Evolutionary conservation across 2,113 vertebrate species (phyloP).

Genomic region (Fukomys damarensis): DNA sequence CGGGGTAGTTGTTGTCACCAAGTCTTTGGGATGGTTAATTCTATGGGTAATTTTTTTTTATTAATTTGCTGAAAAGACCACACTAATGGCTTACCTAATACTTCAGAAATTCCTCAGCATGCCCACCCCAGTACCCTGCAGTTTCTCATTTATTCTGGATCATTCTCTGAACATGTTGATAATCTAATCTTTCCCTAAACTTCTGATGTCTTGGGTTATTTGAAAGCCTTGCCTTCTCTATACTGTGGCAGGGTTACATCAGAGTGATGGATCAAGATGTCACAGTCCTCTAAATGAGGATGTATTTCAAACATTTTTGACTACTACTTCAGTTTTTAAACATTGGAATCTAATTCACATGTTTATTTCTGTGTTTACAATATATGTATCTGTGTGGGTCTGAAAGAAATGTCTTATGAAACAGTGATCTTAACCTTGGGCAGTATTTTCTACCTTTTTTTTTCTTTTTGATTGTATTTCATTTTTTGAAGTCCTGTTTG

Average conservation of each 20-base stretch:
- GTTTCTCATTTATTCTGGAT: neutral
- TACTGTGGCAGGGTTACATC: neutral
- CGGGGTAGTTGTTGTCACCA: neutral
- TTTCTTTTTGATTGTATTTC: neutral
- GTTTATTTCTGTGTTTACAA: neutral
- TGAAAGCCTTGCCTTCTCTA: neutral
- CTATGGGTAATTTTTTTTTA: neutral
- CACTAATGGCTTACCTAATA: neutral
- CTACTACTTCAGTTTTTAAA: neutral
- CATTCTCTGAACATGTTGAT: neutral
- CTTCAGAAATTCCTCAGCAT: neutral
- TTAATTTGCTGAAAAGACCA: neutral
- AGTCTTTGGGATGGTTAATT: neutral
- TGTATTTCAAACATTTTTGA: neutral
- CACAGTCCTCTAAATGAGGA: neutral
- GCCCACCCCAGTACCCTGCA: too few relatives aligned
- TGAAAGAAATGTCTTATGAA: neutral
- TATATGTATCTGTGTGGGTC: neutral
- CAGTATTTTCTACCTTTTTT: neutral
- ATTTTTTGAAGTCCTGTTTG: neutral
- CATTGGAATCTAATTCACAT: accelerated
- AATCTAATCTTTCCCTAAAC: neutral
- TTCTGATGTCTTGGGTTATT: neutral
- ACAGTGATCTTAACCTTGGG: accelerated
- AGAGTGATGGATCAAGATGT: neutral